phyloP scores from a whole-genome alignment of 1,140 invertebrate genomes.

The Bombus pyrosoma region DNA sequence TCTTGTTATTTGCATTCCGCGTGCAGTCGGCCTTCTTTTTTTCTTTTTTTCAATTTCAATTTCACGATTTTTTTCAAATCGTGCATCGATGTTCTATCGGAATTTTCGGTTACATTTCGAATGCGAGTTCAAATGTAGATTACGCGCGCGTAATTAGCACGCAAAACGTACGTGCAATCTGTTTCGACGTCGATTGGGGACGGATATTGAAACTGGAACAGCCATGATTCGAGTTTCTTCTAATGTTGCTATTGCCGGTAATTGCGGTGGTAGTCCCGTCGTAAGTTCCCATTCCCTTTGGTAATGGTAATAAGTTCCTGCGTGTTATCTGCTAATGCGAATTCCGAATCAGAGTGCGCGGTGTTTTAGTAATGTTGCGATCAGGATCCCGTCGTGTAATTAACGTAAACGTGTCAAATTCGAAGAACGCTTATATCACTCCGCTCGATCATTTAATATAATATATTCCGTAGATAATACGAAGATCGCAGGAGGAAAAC shows the following conservation, averaged over 20 bases:
- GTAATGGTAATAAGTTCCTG: neutral
- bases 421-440: no score
- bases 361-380: neutral
- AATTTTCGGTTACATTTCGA: slow-evolving; percentile 16
- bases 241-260: neutral
- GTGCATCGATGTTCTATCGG: neutral
- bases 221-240: slow-evolving; percentile 8
- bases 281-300: neutral
- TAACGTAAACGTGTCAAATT: neutral
- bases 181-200: neutral
- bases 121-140: neutral
- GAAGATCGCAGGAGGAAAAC: neutral
- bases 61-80: no score
- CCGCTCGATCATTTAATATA: neutral
- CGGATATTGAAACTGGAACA: neutral
- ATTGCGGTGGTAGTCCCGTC: neutral
- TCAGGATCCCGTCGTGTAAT: neutral
- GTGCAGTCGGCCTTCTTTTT: no score
- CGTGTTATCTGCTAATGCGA: neutral
- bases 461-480: neutral
- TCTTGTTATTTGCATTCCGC: neutral
- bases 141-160: neutral
- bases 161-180: neutral
- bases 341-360: neutral
- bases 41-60: neutral